Percentiles rank a stretch among this genome's conserved stretches.
These are phyloP conservation scores for Epinotia bilunana DNA, from an alignment of 2,888 invertebrate genomes.

Conservation along the genomic window DNA sequence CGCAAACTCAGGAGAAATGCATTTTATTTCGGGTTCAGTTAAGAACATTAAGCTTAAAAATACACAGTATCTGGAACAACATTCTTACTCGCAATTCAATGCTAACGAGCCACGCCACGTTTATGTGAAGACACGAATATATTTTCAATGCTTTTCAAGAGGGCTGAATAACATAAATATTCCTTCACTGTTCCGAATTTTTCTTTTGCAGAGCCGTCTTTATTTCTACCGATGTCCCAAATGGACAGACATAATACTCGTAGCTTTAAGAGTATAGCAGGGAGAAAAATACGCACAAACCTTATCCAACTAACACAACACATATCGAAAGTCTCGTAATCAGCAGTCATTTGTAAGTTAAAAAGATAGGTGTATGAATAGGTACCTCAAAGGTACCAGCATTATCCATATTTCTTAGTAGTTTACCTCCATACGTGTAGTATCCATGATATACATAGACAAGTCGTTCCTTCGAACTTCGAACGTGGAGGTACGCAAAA, in stretches of 20 bases:
- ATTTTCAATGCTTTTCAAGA: not conserved
- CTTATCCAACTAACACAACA: too few species aligned
- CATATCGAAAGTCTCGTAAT: too few species aligned
- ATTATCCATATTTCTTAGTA: not conserved
- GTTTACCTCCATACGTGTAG: not conserved
- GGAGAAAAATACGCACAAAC: too few species aligned
- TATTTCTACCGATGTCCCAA: too few species aligned
- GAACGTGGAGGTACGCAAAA: slow-evolving; percentile 23
- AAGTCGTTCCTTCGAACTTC: slow-evolving; percentile 17
- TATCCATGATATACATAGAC: slow-evolving; percentile 14
- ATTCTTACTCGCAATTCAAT: slow-evolving; percentile 19
- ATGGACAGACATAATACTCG: too few species aligned
- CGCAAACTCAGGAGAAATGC: slow-evolving; percentile 32
- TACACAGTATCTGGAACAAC: slow-evolving; percentile 30
- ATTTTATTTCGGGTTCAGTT: slow-evolving; percentile 30
- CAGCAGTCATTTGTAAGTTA: too few species aligned
- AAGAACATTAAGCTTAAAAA: slow-evolving; percentile 36
- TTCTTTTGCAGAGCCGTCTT: not conserved
- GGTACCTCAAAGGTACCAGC: not conserved
- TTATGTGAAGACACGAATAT: slow-evolving; percentile 3
- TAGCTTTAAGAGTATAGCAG: too few species aligned
- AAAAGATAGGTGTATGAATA: too few species aligned
- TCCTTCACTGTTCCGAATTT: not conserved
- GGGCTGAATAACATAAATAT: not conserved
- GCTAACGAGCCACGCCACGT: slow-evolving; percentile 6